Evolutionary conservation across 2,113 vertebrate species (phyloP).

Genomic region (Atractosteus spatula): DNA sequence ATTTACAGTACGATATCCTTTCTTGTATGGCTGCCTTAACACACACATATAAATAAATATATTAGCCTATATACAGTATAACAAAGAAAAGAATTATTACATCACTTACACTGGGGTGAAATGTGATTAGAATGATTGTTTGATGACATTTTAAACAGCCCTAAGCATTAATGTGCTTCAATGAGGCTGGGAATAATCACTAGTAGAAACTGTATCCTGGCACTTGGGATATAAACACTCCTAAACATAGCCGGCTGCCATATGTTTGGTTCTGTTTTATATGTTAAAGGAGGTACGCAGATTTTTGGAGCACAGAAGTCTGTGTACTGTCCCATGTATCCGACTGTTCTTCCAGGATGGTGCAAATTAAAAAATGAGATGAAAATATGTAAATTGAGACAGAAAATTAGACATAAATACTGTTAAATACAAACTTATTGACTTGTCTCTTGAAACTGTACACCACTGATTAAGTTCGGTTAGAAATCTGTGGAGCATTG

Average conservation of each 20-base stretch:
- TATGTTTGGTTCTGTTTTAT: background rate
- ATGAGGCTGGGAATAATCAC: slow-evolving; percentile 6
- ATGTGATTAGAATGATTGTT: background rate
- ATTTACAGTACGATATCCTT: no score
- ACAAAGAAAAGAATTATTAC: no score
- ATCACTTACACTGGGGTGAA: no score
- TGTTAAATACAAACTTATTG: no score
- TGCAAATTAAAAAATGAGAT: background rate
- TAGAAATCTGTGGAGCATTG: no score
- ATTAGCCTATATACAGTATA: no score
- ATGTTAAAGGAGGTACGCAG: background rate
- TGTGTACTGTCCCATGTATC: background rate
- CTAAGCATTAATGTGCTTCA: slow-evolving; percentile 4
- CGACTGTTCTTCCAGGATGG: background rate
- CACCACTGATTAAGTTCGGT: no score
- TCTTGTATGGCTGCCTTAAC: no score
- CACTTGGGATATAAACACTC: slow-evolving; percentile 7
- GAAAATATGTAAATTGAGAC: no score
- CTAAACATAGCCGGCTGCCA: slow-evolving; percentile 7
- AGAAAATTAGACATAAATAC: no score
- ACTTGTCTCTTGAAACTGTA: no score
- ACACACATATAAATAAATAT: no score
- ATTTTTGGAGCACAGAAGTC: background rate
- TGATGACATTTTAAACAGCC: slow-evolving; percentile 8
- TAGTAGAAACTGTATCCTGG: slow-evolving; percentile 12